Percentiles rank a stretch among this genome's conserved stretches.
These are phyloP conservation scores for Latrodectus elegans DNA, from an alignment of 2,888 invertebrate species.

Conservation along the genomic window DNA sequence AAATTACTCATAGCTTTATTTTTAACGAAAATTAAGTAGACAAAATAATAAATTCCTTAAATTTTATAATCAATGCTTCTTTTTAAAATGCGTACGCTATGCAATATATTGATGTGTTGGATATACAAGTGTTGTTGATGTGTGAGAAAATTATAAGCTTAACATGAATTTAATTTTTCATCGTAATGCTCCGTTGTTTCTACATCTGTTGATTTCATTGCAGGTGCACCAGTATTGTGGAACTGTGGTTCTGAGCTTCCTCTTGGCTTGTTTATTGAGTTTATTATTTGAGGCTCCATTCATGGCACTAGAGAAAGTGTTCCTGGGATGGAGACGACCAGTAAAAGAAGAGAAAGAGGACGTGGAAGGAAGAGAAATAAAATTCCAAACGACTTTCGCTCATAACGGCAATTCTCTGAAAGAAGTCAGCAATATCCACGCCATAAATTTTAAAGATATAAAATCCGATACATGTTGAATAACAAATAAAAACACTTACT, in stretches of 20 bases:
- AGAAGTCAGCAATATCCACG: conserved; percentile 9
- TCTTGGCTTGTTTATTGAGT: conserved; percentile 32
- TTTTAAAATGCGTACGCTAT: too few relatives aligned
- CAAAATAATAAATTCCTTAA: too few relatives aligned
- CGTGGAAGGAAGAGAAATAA: background rate
- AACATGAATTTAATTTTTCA: too few relatives aligned
- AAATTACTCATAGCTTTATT: too few relatives aligned
- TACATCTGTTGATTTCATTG: background rate
- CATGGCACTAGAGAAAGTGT: conserved; percentile 50
- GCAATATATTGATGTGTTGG: too few relatives aligned
- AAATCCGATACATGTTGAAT: conserved; percentile 15
- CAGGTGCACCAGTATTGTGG: conserved; percentile 39
- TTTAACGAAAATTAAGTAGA: too few relatives aligned
- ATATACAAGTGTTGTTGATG: too few relatives aligned
- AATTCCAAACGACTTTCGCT: background rate
- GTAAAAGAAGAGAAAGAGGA: background rate
- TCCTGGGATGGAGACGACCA: conserved; percentile 8
- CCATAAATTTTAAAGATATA: conserved; percentile 27
- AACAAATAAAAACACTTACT: too few relatives aligned
- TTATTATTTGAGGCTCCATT: conserved; percentile 52
- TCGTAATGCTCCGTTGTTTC: background rate
- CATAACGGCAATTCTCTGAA: background rate
- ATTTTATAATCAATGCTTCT: too few relatives aligned
- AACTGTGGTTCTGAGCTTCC: conserved; percentile 25
- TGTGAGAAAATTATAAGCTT: too few relatives aligned